Conservation (phyloP, 2,888 invertebrate genomes). For the Strigamia maritima region DNA sequence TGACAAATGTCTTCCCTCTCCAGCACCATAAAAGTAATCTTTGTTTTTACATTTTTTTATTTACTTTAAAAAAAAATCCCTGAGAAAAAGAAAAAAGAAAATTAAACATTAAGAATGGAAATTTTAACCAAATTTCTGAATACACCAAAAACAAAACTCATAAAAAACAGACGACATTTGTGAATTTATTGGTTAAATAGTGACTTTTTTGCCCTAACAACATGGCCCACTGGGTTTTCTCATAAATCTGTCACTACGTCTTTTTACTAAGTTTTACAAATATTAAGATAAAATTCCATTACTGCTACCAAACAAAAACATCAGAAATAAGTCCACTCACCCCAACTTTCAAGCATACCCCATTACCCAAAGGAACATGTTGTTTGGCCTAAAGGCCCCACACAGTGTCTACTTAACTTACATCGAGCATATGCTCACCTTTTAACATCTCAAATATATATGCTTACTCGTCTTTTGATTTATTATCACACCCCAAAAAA, state of each 20-base stretch:
- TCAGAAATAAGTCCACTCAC: background rate
- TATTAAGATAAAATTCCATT: conserved; percentile 18
- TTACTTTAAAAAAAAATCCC: background rate
- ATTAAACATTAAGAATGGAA: background rate
- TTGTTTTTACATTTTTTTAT: background rate
- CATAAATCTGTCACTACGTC: background rate
- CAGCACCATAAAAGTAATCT: background rate
- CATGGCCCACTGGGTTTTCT: conserved; percentile 9
- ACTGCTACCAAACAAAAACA: background rate
- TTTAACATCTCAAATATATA: conserved; percentile 5
- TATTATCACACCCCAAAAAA: background rate
- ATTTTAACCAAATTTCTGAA: no score
- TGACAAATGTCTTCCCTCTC: background rate
- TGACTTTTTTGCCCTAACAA: conserved; percentile 1
- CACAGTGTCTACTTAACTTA: conserved; percentile 23
- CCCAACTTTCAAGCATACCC: background rate
- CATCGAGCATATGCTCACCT: conserved; percentile 23
- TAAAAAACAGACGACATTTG: background rate
- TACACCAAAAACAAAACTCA: no score
- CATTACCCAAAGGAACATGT: conserved; percentile 11
- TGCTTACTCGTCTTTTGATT: background rate
- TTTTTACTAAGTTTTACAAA: background rate
- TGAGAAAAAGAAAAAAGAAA: background rate
- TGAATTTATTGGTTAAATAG: conserved; percentile 4
- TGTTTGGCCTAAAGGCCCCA: background rate